Evolutionary conservation across 2,888 invertebrate genomes (phyloP), one percentile per base, ranked within the genome.

Genomic region (Gymnoscelis rufifasciata): DNA sequence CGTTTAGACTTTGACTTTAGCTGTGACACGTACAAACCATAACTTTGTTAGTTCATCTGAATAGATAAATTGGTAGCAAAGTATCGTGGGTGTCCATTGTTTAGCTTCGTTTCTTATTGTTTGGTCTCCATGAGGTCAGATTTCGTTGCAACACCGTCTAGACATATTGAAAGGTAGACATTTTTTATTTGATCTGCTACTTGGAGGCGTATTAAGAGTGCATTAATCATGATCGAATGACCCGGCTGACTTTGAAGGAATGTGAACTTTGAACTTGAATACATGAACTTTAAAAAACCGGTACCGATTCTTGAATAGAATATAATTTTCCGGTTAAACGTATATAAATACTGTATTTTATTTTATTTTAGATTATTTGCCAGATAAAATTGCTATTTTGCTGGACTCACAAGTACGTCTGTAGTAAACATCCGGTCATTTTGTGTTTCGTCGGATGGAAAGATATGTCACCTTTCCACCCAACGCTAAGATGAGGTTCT

Each of bases 91-190:
- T 65, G 63, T 69, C 52, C 19, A 19, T 19, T 19, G 19, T 19
- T 19, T 19, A 19, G 19, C 19, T 19, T 19, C 2, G 19, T 19
- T 19, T 19, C 59, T 62, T 62, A 78, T 78, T 80, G 76, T 80
- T 75, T 77, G 66, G 65, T 66, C 61, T 62, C 61, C 42, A 46
- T 44, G 49, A 53, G 59, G 59, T 66, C 64, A 54, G 56, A 49
- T 68, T 67, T 58, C 60, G 54, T 74, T 74, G 72, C 76, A 68
- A 73, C 67, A 78, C 64, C 52, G 76, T 77, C 78, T 79, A 79
- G 78, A 80, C 78, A 62, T 57, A 72, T 71, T 68, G 69, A 62
- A 65, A 71, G 67, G 66, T 69, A 74, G 73, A 76, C 77, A 69
- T 73, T 77, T 78, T 74, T 80, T 77, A 73, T 67, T 62, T 52